These are phyloP conservation scores for Siderastrea radians DNA, from an alignment of 92 coral and sea anemone species.

Conservation along the genomic window DNA sequence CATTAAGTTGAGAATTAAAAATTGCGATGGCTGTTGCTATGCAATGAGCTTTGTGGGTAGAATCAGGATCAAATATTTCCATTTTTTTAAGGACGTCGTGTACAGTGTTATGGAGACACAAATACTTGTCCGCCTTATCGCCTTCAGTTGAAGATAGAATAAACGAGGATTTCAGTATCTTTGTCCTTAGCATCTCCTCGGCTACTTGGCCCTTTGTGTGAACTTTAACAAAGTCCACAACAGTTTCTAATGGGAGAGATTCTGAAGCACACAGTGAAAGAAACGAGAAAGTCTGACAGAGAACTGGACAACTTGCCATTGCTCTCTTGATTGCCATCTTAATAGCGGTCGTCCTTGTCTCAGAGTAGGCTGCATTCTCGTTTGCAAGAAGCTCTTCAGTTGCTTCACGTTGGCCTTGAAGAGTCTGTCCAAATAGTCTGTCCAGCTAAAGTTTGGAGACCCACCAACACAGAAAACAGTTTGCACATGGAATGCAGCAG, in stretches of 20 bases:
- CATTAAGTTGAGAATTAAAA: not conserved
- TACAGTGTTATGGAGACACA: not conserved
- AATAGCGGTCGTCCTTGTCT: conserved; percentile 49
- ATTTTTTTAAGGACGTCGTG: not conserved
- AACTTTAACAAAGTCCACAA: conserved; percentile 10
- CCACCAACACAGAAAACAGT: not conserved
- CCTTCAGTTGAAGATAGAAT: not conserved
- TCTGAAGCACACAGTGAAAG: conserved; percentile 34
- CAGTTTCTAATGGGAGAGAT: conserved; percentile 19
- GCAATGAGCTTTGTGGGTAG: not conserved
- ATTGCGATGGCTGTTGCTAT: not conserved
- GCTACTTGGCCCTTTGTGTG: not conserved
- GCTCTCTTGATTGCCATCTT: conserved; percentile 46
- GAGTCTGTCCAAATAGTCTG: conserved; percentile 30
- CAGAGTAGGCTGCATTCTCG: conserved; percentile 9
- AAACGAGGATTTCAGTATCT: conserved; percentile 44
- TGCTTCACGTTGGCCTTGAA: conserved; percentile 23
- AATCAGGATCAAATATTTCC: not conserved
- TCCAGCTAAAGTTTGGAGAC: conserved; percentile 29
- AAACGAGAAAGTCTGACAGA: conserved; percentile 35
- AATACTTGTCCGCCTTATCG: not conserved
- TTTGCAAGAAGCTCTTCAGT: conserved; percentile 33
- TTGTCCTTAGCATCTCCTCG: conserved; percentile 17
- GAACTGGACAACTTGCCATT: not conserved
- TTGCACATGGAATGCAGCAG: conserved; percentile 35